A percentile compares a stretch with the other conserved stretches of the same genome.
Conservation (phyloP, 2,113 vertebrate genomes). For the Rhabdornis inornatus region DNA sequence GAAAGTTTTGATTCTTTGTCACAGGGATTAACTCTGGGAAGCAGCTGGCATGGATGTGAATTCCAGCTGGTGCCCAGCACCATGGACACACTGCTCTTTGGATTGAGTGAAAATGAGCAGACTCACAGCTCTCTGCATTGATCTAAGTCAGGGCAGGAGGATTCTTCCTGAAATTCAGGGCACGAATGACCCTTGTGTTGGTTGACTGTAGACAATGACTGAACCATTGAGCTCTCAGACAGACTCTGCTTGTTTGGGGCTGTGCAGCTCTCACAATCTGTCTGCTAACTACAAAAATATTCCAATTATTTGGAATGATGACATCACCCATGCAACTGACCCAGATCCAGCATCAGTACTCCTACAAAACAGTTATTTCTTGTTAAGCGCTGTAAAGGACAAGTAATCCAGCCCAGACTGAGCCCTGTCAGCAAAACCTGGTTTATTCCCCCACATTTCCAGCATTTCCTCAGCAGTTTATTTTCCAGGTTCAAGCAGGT, state of each 20-base stretch:
- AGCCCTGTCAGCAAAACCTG: not conserved
- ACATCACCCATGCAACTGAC: not conserved
- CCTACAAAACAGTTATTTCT: not conserved
- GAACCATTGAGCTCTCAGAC: not conserved
- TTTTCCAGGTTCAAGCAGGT: not conserved
- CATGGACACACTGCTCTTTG: not conserved
- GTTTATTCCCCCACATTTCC: not conserved
- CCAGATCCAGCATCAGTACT: not conserved
- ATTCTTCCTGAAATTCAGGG: not conserved
- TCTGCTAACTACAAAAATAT: not conserved
- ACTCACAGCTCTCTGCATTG: not conserved
- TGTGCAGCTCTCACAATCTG: not conserved
- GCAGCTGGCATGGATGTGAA: not conserved
- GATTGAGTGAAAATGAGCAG: not conserved
- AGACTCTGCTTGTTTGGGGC: not conserved
- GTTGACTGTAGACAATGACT: not conserved
- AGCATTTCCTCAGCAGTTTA: not conserved
- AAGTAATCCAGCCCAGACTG: not conserved
- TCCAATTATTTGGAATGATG: not conserved
- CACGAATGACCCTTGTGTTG: not conserved
- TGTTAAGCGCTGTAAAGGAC: not conserved
- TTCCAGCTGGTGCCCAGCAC: not conserved
- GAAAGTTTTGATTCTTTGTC: not conserved
- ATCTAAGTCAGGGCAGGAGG: not conserved
- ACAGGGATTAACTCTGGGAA: not conserved